Evolutionary conservation across 2,888 invertebrate genomes (phyloP).

Genomic region (Alviniconcha strummeri): DNA sequence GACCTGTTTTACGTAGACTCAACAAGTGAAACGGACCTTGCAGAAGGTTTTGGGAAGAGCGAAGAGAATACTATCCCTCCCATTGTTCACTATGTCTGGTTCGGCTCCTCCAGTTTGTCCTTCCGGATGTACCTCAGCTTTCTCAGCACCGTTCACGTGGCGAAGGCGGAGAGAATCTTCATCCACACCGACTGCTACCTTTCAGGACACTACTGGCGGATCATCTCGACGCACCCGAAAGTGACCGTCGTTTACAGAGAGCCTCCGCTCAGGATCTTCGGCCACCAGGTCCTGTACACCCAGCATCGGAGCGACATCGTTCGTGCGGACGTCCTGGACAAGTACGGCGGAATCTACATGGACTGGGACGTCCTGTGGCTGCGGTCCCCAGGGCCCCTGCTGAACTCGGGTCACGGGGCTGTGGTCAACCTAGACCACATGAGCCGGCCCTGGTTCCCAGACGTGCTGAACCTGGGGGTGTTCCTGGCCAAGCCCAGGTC

Average conservation of each 20-base stretch:
- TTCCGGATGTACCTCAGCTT: slow-evolving; percentile 68
- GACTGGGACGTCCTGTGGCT: slow-evolving; percentile 71
- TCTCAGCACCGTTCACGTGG: slow-evolving; percentile 61
- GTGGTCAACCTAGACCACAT: slow-evolving; percentile 67
- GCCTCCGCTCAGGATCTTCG: slow-evolving; percentile 51
- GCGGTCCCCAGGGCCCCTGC: slow-evolving; percentile 53
- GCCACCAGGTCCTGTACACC: slow-evolving; percentile 54
- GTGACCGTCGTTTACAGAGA: slow-evolving; percentile 52
- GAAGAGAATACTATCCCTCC: slow-evolving; percentile 55
- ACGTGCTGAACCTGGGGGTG: slow-evolving; percentile 61
- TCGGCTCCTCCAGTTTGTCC: slow-evolving; percentile 58
- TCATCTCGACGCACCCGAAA: slow-evolving; percentile 51
- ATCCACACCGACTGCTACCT: slow-evolving; percentile 64
- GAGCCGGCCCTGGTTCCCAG: slow-evolving; percentile 52
- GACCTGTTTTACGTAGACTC: slow-evolving; percentile 3
- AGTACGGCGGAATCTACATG: slow-evolving; percentile 70
- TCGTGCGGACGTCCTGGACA: slow-evolving; percentile 65
- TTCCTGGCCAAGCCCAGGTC: slow-evolving; percentile 62
- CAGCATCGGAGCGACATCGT: slow-evolving; percentile 68
- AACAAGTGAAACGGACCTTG: background rate
- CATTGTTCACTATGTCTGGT: slow-evolving; percentile 69
- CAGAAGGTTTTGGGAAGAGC: background rate
- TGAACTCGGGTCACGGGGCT: slow-evolving; percentile 41
- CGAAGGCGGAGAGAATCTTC: slow-evolving; percentile 61
- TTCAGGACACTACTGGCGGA: slow-evolving; percentile 59